phyloP scores from a whole-genome alignment of 1,140 invertebrate genomes.

The Uloborus diversus region DNA sequence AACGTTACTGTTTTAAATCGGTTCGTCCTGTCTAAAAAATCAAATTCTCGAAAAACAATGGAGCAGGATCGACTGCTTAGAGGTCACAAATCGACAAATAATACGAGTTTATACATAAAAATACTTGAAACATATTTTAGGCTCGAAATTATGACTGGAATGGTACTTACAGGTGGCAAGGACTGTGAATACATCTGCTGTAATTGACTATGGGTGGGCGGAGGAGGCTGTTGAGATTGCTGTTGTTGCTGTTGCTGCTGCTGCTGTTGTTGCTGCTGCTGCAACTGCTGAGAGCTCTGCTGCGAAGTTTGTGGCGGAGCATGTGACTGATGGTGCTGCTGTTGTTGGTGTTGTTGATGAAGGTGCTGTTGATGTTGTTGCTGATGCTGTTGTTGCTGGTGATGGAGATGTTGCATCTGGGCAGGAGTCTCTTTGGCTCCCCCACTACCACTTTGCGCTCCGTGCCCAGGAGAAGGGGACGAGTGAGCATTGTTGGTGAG shows the following conservation, averaged over 20 bases:
- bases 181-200: constrained; percentile 53
- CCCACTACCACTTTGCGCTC: constrained; percentile 42
- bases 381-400: constrained; percentile 47
- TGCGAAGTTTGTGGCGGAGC: constrained; percentile 29
- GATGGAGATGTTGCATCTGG: constrained; percentile 16
- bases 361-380: constrained; percentile 41
- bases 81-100: no score
- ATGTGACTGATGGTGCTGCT: constrained; percentile 27
- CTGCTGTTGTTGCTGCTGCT: constrained; percentile 31
- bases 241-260: constrained; percentile 38
- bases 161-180: constrained; percentile 47
- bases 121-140: no score
- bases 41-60: no score
- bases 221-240: constrained; percentile 41
- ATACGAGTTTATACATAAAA: no score
- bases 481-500: constrained; percentile 57
- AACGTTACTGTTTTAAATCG: no score
- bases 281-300: constrained; percentile 2
- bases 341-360: constrained; percentile 22
- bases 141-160: no score
- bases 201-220: constrained; percentile 51
- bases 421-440: constrained; percentile 28
- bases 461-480: constrained; percentile 54
- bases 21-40: no score
- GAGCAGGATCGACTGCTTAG: no score